Evolutionary conservation across 2,113 vertebrate genomes (phyloP).

Genomic region (Sterrhoptilus dennistouni): DNA sequence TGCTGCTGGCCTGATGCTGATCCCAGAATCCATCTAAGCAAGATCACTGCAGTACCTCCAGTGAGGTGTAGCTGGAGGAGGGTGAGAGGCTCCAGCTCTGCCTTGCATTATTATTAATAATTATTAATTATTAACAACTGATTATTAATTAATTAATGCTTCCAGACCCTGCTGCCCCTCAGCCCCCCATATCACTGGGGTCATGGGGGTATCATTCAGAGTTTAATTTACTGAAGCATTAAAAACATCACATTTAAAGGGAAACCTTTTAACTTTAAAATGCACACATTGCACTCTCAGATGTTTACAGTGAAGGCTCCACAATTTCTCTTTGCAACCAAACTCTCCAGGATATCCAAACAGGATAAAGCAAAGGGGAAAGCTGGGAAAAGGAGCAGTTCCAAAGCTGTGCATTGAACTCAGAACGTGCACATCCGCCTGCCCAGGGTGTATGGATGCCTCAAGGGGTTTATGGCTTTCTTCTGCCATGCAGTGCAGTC

Average conservation of each 20-base stretch:
- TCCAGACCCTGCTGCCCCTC: neutral
- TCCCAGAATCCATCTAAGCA: neutral
- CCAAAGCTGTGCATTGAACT: neutral
- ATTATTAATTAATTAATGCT: neutral
- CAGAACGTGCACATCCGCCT: neutral
- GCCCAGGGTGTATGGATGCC: neutral
- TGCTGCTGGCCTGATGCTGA: neutral
- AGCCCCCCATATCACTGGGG: neutral
- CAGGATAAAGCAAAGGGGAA: neutral
- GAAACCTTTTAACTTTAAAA: neutral
- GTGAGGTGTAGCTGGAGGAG: neutral
- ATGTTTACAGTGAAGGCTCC: neutral
- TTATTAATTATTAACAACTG: neutral
- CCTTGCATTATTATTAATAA: neutral
- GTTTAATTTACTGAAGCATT: neutral
- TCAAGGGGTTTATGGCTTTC: neutral
- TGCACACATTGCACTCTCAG: neutral
- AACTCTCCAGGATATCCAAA: neutral
- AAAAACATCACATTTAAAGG: neutral
- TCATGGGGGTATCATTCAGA: neutral
- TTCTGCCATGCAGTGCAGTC: neutral
- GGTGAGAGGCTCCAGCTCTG: neutral
- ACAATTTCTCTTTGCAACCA: neutral
- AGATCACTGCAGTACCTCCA: neutral
- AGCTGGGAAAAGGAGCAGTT: neutral